Conservation (phyloP, 2,113 vertebrate genomes). For the Connochaetes taurinus region DNA sequence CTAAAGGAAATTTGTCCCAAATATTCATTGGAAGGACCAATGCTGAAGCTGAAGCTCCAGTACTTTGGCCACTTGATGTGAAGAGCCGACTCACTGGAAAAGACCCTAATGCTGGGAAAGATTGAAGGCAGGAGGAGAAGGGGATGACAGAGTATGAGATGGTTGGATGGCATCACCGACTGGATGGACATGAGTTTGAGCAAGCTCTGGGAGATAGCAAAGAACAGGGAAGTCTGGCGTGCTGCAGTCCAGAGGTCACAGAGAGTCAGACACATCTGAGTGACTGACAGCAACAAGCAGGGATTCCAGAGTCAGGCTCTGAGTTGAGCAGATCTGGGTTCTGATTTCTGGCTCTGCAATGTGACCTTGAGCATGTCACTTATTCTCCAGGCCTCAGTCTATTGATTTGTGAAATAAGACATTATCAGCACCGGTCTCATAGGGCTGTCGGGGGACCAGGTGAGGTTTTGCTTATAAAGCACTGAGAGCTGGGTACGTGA, state of each 20-base stretch:
- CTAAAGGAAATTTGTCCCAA: not conserved
- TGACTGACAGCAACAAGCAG: not conserved
- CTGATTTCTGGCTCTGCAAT: not conserved
- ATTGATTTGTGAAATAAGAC: not conserved
- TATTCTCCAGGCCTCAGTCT: not conserved
- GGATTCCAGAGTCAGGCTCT: not conserved
- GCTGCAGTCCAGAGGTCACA: not conserved
- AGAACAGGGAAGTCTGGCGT: not conserved
- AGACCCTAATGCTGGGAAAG: not conserved
- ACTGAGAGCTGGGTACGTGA: not conserved
- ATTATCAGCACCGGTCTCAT: fast-evolving
- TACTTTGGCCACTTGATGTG: not conserved
- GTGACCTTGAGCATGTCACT: not conserved
- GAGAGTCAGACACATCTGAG: not conserved
- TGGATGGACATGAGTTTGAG: not conserved
- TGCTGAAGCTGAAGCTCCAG: not conserved
- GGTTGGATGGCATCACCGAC: not conserved
- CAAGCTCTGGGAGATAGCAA: not conserved
- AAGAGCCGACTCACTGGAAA: not conserved
- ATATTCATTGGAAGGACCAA: not conserved
- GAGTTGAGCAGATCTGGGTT: not conserved
- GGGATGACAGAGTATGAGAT: not conserved
- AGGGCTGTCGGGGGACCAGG: not conserved
- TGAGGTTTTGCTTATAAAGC: not conserved
- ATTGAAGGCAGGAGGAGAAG: not conserved